Evolutionary conservation across 2,888 invertebrate species (phyloP), one percentile per base, ranked within the genome.

Genomic region (Frankliniella fusca): DNA sequence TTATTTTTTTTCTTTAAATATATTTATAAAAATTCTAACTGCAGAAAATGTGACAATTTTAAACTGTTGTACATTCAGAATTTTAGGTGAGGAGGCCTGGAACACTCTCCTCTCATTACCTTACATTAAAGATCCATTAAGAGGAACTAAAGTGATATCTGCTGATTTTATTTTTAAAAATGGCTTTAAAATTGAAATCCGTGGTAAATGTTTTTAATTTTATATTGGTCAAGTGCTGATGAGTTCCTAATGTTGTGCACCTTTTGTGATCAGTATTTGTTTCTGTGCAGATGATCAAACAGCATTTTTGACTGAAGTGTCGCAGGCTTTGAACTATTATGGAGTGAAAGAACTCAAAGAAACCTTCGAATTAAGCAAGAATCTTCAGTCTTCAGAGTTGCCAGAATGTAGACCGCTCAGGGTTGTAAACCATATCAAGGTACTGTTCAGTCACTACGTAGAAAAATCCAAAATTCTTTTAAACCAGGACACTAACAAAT

Each of bases 151-250:
- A n/a, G 81, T 84, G 65, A 83, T 86, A 38, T 83, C 82, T 50
- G 85, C 85, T 84, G 81, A 83, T 80, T 81, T 85, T 48, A 83
- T 86, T 50, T 50, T 82, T 9, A 84, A 84, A 49, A 86, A 86
- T 83, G 86, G 86, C 27, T 84, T 86, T 76, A 82, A 84, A 61
- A 80, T 85, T 79, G 84, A 84, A 81, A 82, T 84, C 54, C 27
- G n/a, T 38, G 38, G 38, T 38, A 20, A 20, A 18, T 54, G 48
- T 20, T 12, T 48, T 81, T 48, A 18, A 50, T 28, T 23, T 48
- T 18, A 50, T 28, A 18, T 48, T 18, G 38, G 7, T 5, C 10
- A 83, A 83, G 7, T 80, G 65, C 48, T 80, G 50, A 0, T 84
- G 80, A 70, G 18, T 70, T 10, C 82, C 81, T 81, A 15, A 28